Evolutionary conservation across 2,888 invertebrate species (phyloP).

Genomic region (Trileptium ribeirensis): DNA sequence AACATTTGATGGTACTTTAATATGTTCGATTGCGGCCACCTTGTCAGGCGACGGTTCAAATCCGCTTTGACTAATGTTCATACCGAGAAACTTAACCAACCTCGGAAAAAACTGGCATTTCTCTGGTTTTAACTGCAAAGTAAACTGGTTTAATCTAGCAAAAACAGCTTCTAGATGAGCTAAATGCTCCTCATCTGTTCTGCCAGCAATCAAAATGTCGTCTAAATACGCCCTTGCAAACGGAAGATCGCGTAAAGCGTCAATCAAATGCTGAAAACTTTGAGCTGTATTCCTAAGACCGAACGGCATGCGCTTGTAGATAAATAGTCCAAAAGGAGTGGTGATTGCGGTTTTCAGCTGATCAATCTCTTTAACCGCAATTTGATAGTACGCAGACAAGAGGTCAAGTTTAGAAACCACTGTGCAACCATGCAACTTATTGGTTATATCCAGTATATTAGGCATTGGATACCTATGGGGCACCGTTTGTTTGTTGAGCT

Average conservation of each 20-base stretch:
- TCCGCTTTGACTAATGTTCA: not conserved
- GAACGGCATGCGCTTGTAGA: not conserved
- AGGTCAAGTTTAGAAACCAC: not conserved
- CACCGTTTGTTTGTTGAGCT: not conserved
- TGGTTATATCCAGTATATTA: not conserved
- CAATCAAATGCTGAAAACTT: not conserved
- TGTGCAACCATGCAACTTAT: not conserved
- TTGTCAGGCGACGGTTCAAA: not conserved
- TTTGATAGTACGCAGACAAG: not conserved
- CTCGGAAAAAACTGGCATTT: slow-evolving; percentile 11
- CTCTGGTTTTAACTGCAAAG: not conserved
- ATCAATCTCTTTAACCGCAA: not conserved
- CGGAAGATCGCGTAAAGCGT: not conserved
- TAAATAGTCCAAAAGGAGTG: not conserved
- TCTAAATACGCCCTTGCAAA: not conserved
- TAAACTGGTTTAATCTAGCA: not conserved
- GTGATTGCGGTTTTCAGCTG: not conserved
- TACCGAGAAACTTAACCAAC: not conserved
- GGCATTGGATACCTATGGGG: not conserved
- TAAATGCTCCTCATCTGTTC: not conserved
- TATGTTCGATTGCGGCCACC: not conserved
- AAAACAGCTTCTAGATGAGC: not conserved
- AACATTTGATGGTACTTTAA: not conserved
- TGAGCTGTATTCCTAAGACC: not conserved
- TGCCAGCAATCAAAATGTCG: not conserved